These are phyloP conservation scores for Prionailurus viverrinus DNA, from an alignment of 2,113 vertebrate genomes.

Conservation along the genomic window DNA sequence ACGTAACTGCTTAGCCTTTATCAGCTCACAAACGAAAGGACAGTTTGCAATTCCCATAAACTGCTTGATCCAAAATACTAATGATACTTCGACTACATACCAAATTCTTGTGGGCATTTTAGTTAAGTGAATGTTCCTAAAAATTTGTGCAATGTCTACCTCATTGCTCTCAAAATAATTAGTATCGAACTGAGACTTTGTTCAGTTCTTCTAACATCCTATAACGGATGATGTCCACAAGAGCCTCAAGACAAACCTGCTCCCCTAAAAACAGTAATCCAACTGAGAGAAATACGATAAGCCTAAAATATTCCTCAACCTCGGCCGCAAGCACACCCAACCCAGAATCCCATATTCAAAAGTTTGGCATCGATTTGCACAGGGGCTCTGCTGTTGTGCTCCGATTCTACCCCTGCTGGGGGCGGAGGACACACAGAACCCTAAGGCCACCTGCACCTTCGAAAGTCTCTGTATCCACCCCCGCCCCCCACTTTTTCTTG, in stretches of 20 bases:
- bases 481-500: background rate
- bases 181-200: background rate
- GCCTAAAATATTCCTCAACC: background rate
- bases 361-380: background rate
- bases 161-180: conserved; percentile 11
- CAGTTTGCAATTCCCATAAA: background rate
- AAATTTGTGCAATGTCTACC: background rate
- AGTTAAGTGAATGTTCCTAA: background rate
- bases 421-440: background rate
- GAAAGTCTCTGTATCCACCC: background rate
- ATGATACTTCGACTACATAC: background rate
- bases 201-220: background rate
- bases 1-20: conserved; percentile 16
- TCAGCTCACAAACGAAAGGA: background rate
- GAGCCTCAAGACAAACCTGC: background rate
- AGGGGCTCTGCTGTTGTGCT: background rate
- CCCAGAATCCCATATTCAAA: background rate
- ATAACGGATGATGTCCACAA: background rate
- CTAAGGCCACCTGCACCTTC: background rate
- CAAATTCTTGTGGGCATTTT: background rate
- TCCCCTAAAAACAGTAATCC: background rate
- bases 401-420: background rate
- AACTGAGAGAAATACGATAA: background rate
- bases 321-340: background rate
- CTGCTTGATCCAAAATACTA: background rate